phyloP scores from a whole-genome alignment of 2,797 vertebrate genomes.

The Pseudochromis fuscus region DNA sequence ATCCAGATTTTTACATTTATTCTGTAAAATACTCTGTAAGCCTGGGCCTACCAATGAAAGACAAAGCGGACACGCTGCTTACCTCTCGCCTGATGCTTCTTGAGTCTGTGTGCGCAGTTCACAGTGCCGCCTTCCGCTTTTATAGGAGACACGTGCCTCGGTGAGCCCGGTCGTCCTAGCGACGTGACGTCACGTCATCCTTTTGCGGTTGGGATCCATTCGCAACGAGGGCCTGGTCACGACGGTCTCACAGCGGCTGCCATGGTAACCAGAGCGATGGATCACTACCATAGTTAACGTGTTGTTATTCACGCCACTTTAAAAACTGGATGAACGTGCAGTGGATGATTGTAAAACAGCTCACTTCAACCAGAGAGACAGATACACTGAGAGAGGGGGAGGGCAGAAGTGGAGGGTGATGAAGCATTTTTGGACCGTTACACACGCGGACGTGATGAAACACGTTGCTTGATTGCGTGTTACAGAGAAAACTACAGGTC shows the following conservation, averaged over 20 bases:
- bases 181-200: slow-evolving; percentile 78
- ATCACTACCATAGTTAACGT: neutral
- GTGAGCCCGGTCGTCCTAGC: slow-evolving; percentile 67
- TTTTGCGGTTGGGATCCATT: slow-evolving; percentile 62
- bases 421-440: slow-evolving; percentile 14
- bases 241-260: slow-evolving; percentile 19
- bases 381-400: neutral
- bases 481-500: neutral
- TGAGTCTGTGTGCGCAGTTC: slow-evolving; percentile 63
- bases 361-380: neutral
- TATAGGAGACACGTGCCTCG: slow-evolving; percentile 72
- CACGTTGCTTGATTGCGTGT: neutral
- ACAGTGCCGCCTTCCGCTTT: slow-evolving; percentile 21
- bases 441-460: slow-evolving; percentile 17
- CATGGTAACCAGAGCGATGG: slow-evolving; percentile 12
- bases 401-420: slow-evolving; percentile 11
- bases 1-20: no score
- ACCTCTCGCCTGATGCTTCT: slow-evolving; percentile 71
- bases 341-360: no score
- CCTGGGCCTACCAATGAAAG: neutral
- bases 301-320: neutral
- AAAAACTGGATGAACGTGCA: neutral
- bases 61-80: slow-evolving; percentile 29
- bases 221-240: slow-evolving; percentile 63
- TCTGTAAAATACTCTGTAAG: no score